Base-by-base conservation (phyloP, 2,888 invertebrate genomes). In the Platynereis dumerilii region DNA sequence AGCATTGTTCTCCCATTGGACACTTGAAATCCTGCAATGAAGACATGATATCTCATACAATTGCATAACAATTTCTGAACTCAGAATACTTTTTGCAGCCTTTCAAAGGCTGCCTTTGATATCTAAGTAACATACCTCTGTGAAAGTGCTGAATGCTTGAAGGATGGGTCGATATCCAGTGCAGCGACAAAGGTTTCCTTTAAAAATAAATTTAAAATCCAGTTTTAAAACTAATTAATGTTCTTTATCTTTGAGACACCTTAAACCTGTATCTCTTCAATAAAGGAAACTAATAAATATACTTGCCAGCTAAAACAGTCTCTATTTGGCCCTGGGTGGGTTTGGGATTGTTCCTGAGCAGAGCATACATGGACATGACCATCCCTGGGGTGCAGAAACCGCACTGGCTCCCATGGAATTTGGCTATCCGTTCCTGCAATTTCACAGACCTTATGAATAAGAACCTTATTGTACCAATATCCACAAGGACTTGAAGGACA, bases 301-400 rank as follows among this genome's bases (percentile, higher is more conserved):
- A 52, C 29, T 1, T 56, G 56, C 62, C 62, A 20, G 55, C 52
- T 22, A 62, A 45, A 54, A 42, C 39, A 17, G 53, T 54, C 17
- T 61, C 61, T 7, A 61, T 34, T 69, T 94, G 90, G n/a, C 88
- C 84, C 87, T 92, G 90, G 0, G 88, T 86, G 3, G 95, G 92
- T 76, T 88, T 87, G 0, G 88, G 87, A 48, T 89, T 88, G 74
- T 88, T 91, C 76, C 96, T 86, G 0, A 96, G 85, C 53, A 96
- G 85, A 0, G 94, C 87, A 78, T 96, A 96, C 94, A 96, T 94
- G 0, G 96, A 96, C 96, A 97, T 97, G 0, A 97, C 93, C 69
- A 97, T 94, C 27, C 96, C 96, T 0, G 96, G 96, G 0, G 96
- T 96, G 76, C 95, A 96, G 82, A 94, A 96, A 0, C 96, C 96